These are phyloP conservation scores for Podarcis cretensis DNA, from an alignment of 2,113 vertebrate genomes.

Conservation along the genomic window DNA sequence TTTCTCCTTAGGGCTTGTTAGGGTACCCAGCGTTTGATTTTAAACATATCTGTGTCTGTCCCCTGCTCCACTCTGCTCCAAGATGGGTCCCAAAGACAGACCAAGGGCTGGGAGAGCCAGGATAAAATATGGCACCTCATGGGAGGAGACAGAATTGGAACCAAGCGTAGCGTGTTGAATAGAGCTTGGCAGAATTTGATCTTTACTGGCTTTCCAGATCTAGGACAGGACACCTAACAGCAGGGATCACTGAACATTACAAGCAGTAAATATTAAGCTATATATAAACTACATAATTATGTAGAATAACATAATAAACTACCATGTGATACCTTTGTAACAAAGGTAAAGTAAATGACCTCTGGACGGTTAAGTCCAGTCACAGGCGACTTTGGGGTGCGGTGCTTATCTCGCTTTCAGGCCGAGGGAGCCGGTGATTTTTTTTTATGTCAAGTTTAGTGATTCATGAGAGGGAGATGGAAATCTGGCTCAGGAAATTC, in stretches of 20 bases:
- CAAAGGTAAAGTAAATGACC: too few species aligned
- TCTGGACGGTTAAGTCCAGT: too few species aligned
- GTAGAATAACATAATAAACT: too few species aligned
- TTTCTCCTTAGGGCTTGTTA: neutral
- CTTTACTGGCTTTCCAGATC: neutral
- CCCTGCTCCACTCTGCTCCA: too few species aligned
- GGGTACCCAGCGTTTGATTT: neutral
- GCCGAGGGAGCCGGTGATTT: too few species aligned
- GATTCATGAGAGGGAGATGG: neutral
- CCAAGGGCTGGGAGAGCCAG: neutral
- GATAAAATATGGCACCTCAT: neutral
- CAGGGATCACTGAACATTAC: too few species aligned
- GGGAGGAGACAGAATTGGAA: neutral
- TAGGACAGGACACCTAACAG: neutral
- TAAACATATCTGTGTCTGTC: neutral
- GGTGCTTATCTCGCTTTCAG: too few species aligned
- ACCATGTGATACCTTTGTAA: neutral
- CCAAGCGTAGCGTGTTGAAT: neutral
- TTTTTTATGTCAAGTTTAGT: neutral
- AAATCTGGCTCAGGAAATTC: too few species aligned
- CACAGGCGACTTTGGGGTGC: too few species aligned
- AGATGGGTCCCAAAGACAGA: too few species aligned
- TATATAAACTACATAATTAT: too few species aligned
- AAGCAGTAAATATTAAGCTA: too few species aligned
- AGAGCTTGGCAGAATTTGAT: neutral